Evolutionary conservation across 2,797 vertebrate genomes (phyloP), one percentile per base, ranked within the genome.

Genomic region (Meda fulgida): DNA sequence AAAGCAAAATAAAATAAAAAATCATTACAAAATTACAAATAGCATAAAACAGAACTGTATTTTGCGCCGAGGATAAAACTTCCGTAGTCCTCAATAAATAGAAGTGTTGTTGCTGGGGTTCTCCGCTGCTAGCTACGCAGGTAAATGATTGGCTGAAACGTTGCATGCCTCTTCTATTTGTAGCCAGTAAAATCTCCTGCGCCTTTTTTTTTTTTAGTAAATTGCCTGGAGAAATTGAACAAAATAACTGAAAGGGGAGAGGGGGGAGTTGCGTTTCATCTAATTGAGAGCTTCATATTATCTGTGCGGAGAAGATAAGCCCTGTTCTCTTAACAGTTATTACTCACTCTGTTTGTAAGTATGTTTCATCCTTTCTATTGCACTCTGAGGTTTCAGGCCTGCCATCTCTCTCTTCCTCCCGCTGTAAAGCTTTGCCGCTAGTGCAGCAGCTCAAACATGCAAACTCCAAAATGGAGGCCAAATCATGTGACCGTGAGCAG

Each of bases 261-360:
- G 4, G 92, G 86, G 85, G 81, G 60, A 21, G 73, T 60, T 80
- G 83, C 85, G 91, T 94, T 94, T 93, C 92, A 93, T 95, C 93
- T 94, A 93, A 94, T 93, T 93, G 92, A 93, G 93, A 90, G 91
- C 92, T 93, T 92, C 89, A 89, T 92, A 93, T 94, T 93, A 93
- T 92, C 94, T 95, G 93, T 84, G 92, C 87, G 89, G 90, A 92
- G 90, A 92, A 95, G 94, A 95, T 95, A 95, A 95, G 93, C 92
- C 89, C 81, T 82, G 90, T 90, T 92, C 85, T 88, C 87, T 90
- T 91, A 91, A 90, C 93, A 92, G 91, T 89, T 90, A 92, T 92
- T 93, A 92, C 89, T 89, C 91, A 90, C 86, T 89, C 91, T 90
- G 91, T 92, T 90, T 85, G 90, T 93, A 90, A 78, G 91, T 81